phyloP scores from a whole-genome alignment of 2,888 invertebrate species.

The Portevinia maculata region DNA sequence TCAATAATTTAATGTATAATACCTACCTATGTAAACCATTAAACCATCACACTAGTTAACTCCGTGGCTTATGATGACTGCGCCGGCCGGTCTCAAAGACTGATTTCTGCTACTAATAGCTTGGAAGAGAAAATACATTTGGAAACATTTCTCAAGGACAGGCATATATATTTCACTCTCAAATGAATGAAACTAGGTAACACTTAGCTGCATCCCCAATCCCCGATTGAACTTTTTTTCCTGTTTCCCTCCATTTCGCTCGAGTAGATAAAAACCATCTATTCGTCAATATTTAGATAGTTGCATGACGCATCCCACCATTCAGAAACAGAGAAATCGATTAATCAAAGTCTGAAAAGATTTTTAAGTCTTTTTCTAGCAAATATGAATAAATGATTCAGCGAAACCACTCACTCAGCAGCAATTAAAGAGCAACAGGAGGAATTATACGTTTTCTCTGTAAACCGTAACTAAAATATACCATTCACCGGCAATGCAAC shows the following conservation, averaged over 20 bases:
- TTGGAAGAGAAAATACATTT: too few relatives aligned
- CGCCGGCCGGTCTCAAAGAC: too few relatives aligned
- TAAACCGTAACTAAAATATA: slow-evolving; percentile 50
- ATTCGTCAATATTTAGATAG: slow-evolving; percentile 8
- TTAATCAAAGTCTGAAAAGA: slow-evolving; percentile 22
- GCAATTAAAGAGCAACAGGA: slow-evolving; percentile 55
- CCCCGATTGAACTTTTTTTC: neutral
- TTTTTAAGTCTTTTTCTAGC: neutral
- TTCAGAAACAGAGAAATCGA: slow-evolving; percentile 32
- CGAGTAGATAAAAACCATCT: neutral
- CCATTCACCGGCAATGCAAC: slow-evolving; percentile 49
- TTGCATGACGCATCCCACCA: neutral
- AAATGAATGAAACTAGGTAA: too few relatives aligned
- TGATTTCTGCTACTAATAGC: too few relatives aligned
- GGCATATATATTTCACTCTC: too few relatives aligned
- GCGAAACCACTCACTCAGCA: slow-evolving; percentile 2
- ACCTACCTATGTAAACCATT: too few relatives aligned
- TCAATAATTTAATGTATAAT: too few relatives aligned
- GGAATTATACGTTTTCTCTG: neutral
- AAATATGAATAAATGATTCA: too few relatives aligned
- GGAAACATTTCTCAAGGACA: too few relatives aligned
- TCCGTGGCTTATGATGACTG: too few relatives aligned
- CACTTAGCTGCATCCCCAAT: too few relatives aligned
- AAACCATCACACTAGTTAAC: too few relatives aligned
- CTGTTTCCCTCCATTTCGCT: neutral